These are phyloP conservation scores for Agonopterix subpropinquella DNA, from an alignment of 2,888 invertebrate species.

Conservation along the genomic window DNA sequence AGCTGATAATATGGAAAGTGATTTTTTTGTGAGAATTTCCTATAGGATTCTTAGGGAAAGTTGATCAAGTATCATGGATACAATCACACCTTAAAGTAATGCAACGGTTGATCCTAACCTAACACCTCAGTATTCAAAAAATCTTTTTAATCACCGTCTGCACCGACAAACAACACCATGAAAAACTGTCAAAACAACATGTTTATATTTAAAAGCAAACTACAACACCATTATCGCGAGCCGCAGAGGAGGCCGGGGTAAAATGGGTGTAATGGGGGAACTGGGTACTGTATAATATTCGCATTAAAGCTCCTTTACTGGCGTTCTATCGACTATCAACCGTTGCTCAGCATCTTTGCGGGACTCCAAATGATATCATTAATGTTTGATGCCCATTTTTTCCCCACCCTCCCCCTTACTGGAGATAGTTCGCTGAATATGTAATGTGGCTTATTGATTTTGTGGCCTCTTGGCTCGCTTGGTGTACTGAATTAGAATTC, in stretches of 20 bases:
- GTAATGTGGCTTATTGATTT: constrained; percentile 44
- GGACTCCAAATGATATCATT: constrained; percentile 62
- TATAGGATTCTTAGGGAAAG: too few relatives aligned
- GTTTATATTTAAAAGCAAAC: constrained; percentile 11
- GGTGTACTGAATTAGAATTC: too few relatives aligned
- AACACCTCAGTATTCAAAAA: too few relatives aligned
- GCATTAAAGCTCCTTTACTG: constrained; percentile 59
- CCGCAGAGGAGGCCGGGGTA: constrained; percentile 16
- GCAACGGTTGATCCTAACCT: too few relatives aligned
- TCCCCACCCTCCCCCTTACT: constrained; percentile 27
- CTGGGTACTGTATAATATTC: constrained; percentile 65
- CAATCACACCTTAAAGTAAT: too few relatives aligned
- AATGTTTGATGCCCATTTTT: constrained; percentile 59
- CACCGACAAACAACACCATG: neutral
- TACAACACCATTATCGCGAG: constrained; percentile 21
- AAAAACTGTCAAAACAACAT: neutral
- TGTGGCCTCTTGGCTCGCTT: constrained; percentile 2
- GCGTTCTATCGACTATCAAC: constrained; percentile 61
- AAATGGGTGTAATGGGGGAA: constrained; percentile 23
- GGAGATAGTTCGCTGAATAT: constrained; percentile 50
- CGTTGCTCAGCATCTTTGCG: constrained; percentile 63
- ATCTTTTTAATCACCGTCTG: too few relatives aligned
- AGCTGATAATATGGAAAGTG: too few relatives aligned
- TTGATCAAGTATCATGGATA: too few relatives aligned
- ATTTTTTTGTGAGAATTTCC: too few relatives aligned